Evolutionary conservation across 1,140 invertebrate genomes (phyloP), one percentile per base, ranked within the genome.

Genomic region (Drosophila rufa): DNA sequence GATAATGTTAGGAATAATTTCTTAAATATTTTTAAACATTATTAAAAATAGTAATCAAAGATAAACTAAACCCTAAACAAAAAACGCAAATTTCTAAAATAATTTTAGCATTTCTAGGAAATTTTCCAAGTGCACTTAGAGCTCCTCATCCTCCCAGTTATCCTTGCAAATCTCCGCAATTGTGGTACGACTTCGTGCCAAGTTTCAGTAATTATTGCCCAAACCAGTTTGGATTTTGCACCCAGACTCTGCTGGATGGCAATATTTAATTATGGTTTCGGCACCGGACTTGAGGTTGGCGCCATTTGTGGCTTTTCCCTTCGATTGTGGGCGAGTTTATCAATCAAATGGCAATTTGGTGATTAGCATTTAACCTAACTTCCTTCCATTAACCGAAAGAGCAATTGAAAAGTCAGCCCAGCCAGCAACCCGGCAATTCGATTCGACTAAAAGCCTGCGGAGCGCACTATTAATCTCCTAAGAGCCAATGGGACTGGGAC

Each of bases 191-290:
- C 42, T 78, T 70, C 74, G 75, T 78, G 65, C 65, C 48, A 71
- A 89, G 75, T 57, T 84, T 84, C 85, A 65, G 80, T 89, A 87
- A 87, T 87, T 87, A 87, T 80, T 43, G 47, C 30, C 33, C 36
- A 60, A 59, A 80, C 80, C 65, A 38, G 51, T 58, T 73, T 46
- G 65, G 69, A 58, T 65, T 50, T 70, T 58, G 65, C 48, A 73
- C 46, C 69, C 61, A 59, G 68, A 62, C 57, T 56, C 14, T n/a
- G 36, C 19, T 47, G 57, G 67, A 27, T 22, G 64, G 83, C 77
- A 89, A 80, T 78, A 90, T 87, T 90, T 87, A 89, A 87, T 87
- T 87, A 87, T 89, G 80, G 75, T 71, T 84, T 77, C 62, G 58
- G 62, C 53, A 42, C 14, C 27, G 48, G 64, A 56, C 22, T 55